phyloP scores from a whole-genome alignment of 2,113 vertebrate genomes.

The Mesembrinibis cayennensis region DNA sequence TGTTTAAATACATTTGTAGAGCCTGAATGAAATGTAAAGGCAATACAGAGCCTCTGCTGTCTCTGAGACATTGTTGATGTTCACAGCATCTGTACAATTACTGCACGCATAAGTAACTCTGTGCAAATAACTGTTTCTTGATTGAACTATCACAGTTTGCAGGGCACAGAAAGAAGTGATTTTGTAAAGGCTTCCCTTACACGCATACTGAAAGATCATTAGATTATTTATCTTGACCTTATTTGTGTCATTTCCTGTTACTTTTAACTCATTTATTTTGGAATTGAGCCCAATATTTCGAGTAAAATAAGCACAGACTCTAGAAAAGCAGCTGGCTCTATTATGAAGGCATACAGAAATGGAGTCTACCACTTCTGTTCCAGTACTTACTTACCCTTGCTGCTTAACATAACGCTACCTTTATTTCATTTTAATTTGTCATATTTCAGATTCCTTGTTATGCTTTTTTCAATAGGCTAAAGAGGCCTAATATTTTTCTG shows the following conservation, averaged over 20 bases:
- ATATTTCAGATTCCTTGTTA: background rate
- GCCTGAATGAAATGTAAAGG: background rate
- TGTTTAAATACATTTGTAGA: background rate
- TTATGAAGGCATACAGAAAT: background rate
- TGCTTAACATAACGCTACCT: background rate
- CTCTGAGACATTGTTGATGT: rapidly evolving
- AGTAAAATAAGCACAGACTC: background rate
- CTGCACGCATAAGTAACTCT: background rate
- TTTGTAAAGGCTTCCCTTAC: background rate
- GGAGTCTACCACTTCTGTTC: background rate
- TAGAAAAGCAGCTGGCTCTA: background rate
- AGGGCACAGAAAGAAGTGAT: background rate
- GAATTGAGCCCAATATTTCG: background rate
- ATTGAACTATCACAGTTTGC: background rate
- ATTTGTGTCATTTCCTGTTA: background rate
- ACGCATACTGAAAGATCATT: background rate
- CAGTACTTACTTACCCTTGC: background rate
- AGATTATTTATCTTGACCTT: background rate
- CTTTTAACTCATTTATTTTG: background rate
- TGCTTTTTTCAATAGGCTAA: background rate
- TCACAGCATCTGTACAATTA: background rate
- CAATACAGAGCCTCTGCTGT: background rate
- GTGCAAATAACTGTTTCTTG: background rate
- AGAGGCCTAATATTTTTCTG: background rate
- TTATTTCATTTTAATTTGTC: background rate